Evolutionary conservation across 2,888 invertebrate genomes (phyloP), one percentile per base, ranked within the genome.

Genomic region (Erebia palarica): DNA sequence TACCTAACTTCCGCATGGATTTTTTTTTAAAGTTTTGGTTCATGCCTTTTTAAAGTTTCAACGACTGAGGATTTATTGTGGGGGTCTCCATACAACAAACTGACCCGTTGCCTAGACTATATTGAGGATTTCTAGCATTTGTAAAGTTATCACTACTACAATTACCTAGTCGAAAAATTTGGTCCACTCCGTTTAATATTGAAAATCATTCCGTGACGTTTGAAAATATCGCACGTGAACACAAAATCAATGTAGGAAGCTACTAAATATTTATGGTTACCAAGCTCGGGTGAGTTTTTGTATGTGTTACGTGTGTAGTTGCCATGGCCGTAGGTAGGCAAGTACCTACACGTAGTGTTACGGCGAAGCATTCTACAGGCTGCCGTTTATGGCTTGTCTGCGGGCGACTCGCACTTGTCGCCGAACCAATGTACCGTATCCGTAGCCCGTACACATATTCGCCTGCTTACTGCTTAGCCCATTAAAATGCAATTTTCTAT

Each of bases 291-390:
- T 68, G 58, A 69, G 70, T 74, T 74, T 75, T 77, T 74, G 57
- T 71, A 71, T 59, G 65, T 68, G 67, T 79, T 78, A 76, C 75
- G 76, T 73, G 74, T 75, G 70, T 21, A 57, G 21, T 57, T 11
- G 21, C 3, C 11, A 69, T 73, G 70, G 64, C 70, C 70, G 71
- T 71, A 73, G 65, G 73, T 74, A 36, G 7, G 27, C 4, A 27
- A 21, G 21, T 21, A 21, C 21, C 36, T 36, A 36, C 36, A 71
- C 75, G 7, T 49, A 21, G 66, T 74, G 75, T 82, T 83, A 83
- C 81, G 76, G 80, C 82, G 80, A 80, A 78, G 80, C 89, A 90
- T 91, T 91, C 91, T 90, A 90, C 90, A 75, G 77, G 86, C 84
- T 88, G 74, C 90, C 87, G 73, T 79, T 78, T 88, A 88, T 78